These are phyloP conservation scores for Simalia tracyae DNA, from an alignment of 2,797 vertebrate genomes.

Conservation along the genomic window DNA sequence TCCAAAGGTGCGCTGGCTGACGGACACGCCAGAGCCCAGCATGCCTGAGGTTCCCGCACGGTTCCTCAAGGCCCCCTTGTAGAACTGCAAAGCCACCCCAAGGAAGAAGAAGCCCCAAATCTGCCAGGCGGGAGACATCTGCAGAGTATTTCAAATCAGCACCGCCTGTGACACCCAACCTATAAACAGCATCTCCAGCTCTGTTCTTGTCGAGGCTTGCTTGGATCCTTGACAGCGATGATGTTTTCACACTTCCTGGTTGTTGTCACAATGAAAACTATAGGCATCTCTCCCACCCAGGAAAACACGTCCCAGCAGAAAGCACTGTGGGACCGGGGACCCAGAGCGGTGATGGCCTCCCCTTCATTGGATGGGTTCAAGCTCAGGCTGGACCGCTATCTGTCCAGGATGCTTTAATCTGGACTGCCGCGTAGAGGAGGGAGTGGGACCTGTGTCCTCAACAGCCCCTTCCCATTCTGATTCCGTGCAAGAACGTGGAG, in stretches of 20 bases:
- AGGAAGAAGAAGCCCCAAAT: background rate
- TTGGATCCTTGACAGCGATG: background rate
- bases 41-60: too few relatives aligned
- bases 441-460: background rate
- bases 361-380: background rate
- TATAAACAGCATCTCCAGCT: background rate
- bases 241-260: background rate
- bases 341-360: background rate
- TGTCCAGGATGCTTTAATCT: background rate
- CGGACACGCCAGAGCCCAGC: background rate
- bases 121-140: too few relatives aligned
- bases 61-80: background rate
- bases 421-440: background rate
- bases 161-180: background rate
- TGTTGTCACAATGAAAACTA: background rate
- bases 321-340: background rate
- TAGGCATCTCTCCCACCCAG: background rate
- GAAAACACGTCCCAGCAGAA: background rate
- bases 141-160: background rate
- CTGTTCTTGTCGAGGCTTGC: background rate
- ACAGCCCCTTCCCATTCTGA: background rate
- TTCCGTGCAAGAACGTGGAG: background rate
- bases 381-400: background rate
- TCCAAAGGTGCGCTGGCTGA: background rate
- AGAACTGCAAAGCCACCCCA: background rate